Evolutionary conservation across 2,888 invertebrate genomes (phyloP), one percentile per base, ranked within the genome.

Genomic region (Torymus texanus): DNA sequence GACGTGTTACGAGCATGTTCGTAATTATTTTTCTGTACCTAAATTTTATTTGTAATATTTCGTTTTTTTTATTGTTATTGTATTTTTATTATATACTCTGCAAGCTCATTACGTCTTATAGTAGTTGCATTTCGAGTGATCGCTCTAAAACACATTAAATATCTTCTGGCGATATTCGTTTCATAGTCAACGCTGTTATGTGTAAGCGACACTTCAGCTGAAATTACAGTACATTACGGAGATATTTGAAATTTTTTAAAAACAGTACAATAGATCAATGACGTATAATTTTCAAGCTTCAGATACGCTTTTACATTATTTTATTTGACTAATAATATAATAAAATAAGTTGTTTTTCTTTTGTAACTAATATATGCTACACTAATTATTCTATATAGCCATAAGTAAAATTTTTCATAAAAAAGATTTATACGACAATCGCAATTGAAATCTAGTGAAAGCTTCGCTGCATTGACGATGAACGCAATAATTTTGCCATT

Each of bases 1-100:
- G 68, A 76, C 24, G 73, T 79, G 78, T 81, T 59, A 67, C 62
- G 61, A 83, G 79, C 80, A 80, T 81, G 83, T 65, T 81, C 78
- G 59, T 59, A 74, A 63, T 76, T 70, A 72, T 79, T 83, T 75
- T 79, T 82, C 71, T 81, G 85, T 79, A 72, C 74, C 56, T 74
- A 72, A 75, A 80, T 65, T 76, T 63, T 41, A 58, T 21, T 56
- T n/a, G 41, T 41, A 71, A 75, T 75, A 71, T 75, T 68, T 75
- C 68, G 82, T 72, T 72, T 58, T 58, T 66, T 61, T 58, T 61
- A 21, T 67, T 24, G 61, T 51, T 62, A 16, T 66, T 59, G 41
- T 55, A 70, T 77, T 24, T 72, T 50, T 75, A 65, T 71, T 75
- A 62, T 65, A 50, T 74, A 14, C 67, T 71, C 75, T 65, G 76